phyloP scores from a whole-genome alignment of 1,140 invertebrate species.

The Drosophila lowei region DNA sequence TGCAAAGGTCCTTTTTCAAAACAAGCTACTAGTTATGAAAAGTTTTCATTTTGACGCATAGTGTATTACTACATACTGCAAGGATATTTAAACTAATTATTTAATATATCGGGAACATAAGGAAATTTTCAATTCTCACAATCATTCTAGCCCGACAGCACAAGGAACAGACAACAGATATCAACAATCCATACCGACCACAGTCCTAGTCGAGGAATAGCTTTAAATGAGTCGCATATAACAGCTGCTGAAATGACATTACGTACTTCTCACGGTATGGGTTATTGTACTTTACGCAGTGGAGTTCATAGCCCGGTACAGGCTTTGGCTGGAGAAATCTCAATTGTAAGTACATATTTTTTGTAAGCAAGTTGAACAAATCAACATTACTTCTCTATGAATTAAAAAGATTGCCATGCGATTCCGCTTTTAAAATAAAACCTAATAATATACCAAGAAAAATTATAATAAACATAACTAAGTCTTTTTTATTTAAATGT shows the following conservation, averaged over 20 bases:
- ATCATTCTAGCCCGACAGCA: constrained; percentile 84
- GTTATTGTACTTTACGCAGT: constrained; percentile 88
- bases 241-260: constrained; percentile 70
- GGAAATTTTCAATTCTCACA: not conserved
- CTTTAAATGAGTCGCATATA: constrained; percentile 84
- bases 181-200: constrained; percentile 89
- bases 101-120: not conserved
- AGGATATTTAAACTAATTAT: too few species aligned
- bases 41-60: too few species aligned
- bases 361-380: not conserved
- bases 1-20: too few species aligned
- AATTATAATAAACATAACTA: too few species aligned
- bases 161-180: constrained; percentile 88
- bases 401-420: too few species aligned
- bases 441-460: too few species aligned
- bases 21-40: too few species aligned
- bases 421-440: too few species aligned
- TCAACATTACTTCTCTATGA: too few species aligned
- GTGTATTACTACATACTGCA: too few species aligned
- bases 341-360: constrained; percentile 53
- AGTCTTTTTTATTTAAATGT: too few species aligned
- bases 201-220: constrained; percentile 86
- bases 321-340: constrained; percentile 54
- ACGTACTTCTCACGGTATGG: constrained; percentile 84
- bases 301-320: constrained; percentile 85